Evolutionary conservation across 2,888 invertebrate species (phyloP).

Genomic region (Mimachlamys varia): DNA sequence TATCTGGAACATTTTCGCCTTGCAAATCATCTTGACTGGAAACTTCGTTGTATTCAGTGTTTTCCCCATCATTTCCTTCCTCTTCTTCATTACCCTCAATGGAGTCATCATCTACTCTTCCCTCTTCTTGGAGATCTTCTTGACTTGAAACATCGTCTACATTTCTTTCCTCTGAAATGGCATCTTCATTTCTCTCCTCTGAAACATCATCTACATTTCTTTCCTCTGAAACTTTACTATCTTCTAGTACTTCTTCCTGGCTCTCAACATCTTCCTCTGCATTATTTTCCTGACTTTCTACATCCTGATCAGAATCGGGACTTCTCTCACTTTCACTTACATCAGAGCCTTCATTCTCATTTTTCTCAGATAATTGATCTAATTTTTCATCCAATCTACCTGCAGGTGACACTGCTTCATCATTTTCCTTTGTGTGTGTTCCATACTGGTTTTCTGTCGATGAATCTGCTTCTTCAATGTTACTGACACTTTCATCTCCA

Average conservation of each 20-base stretch:
- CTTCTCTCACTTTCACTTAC: slow-evolving; percentile 21
- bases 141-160: slow-evolving; percentile 28
- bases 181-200: slow-evolving; percentile 16
- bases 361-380: not conserved
- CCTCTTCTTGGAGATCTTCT: slow-evolving; percentile 38
- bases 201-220: not conserved
- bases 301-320: slow-evolving; percentile 8
- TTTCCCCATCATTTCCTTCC: slow-evolving; percentile 23
- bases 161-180: not conserved
- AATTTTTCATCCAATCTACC: not conserved
- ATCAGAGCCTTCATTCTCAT: slow-evolving; percentile 30
- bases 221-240: not conserved
- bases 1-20: slow-evolving; percentile 34
- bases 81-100: slow-evolving; percentile 39
- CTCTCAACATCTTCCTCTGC: slow-evolving; percentile 34
- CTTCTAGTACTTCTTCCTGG: slow-evolving; percentile 34
- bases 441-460: not conserved
- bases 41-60: not conserved
- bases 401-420: not conserved
- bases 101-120: slow-evolving; percentile 28
- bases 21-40: slow-evolving; percentile 36
- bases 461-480: not conserved
- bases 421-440: not conserved
- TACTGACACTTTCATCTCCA: not conserved
- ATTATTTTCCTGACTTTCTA: slow-evolving; percentile 10